phyloP scores from a whole-genome alignment of 1,140 invertebrate species.

The Drosophila sproati region DNA sequence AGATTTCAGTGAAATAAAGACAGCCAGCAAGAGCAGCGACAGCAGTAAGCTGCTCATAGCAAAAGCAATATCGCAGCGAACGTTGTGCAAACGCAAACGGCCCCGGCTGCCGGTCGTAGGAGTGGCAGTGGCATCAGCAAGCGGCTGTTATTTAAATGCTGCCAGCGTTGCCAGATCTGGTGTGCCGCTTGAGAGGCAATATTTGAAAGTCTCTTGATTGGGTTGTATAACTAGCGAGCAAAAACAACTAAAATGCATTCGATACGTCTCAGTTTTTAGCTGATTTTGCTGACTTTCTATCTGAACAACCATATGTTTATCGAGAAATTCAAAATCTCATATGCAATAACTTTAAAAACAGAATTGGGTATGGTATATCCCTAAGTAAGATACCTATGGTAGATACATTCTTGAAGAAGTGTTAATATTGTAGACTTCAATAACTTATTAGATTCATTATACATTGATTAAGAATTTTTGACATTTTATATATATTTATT shows the following conservation, averaged over 20 bases:
- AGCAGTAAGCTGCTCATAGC: conserved; percentile 43
- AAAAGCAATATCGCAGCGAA: conserved; percentile 58
- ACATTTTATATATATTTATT: background rate
- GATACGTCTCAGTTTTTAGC: conserved; percentile 12
- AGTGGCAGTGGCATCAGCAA: conserved; percentile 55
- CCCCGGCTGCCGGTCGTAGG: conserved; percentile 61
- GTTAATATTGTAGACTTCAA: too few relatives aligned
- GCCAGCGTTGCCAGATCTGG: conserved; percentile 37
- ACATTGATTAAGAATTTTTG: background rate
- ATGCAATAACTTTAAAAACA: too few relatives aligned
- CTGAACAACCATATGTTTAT: background rate
- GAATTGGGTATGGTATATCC: too few relatives aligned
- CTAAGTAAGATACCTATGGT: too few relatives aligned
- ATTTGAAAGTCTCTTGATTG: conserved; percentile 46
- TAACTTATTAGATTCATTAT: too few relatives aligned
- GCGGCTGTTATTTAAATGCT: conserved; percentile 61
- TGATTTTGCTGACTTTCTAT: conserved; percentile 4
- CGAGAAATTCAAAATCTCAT: background rate
- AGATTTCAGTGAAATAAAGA: conserved; percentile 55
- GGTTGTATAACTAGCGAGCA: conserved; percentile 14
- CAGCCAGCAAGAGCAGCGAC: conserved; percentile 33
- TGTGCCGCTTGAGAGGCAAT: conserved; percentile 6
- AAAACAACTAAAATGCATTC: conserved; percentile 21
- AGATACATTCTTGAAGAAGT: too few relatives aligned
- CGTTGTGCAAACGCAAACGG: conserved; percentile 69